Evolutionary conservation across 2,113 vertebrate genomes (phyloP).

Genomic region (Oryctolagus cuniculus): DNA sequence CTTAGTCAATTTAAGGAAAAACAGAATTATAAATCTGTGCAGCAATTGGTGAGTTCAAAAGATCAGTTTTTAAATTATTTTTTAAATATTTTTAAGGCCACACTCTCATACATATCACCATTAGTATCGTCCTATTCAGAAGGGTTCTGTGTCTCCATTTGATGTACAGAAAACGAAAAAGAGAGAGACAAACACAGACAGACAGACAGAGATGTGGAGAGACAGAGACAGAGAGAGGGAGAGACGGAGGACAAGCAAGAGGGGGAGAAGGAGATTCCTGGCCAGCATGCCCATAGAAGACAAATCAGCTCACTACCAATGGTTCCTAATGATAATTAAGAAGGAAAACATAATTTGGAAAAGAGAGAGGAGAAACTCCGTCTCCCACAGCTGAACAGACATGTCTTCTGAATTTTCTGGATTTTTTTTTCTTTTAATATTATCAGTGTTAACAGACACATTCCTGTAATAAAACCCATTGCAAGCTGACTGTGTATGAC

Average conservation of each 20-base stretch:
- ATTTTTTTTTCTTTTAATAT: not conserved
- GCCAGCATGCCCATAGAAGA: not conserved
- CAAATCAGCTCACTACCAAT: slow-evolving; percentile 12
- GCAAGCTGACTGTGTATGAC: not conserved
- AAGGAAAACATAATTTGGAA: not conserved
- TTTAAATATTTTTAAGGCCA: slow-evolving; percentile 14
- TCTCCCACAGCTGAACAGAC: not conserved
- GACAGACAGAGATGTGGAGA: rapidly evolving
- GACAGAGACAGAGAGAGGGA: not conserved
- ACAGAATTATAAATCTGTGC: not conserved
- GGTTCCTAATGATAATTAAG: slow-evolving; percentile 25
- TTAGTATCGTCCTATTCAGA: not conserved
- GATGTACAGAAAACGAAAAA: not conserved
- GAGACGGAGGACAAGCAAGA: not conserved
- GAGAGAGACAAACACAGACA: not conserved
- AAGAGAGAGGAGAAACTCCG: not conserved
- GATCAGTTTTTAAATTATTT: not conserved
- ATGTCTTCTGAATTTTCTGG: not conserved
- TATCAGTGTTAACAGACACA: not conserved
- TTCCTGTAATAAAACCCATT: not conserved
- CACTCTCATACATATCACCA: not conserved
- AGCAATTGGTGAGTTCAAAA: not conserved
- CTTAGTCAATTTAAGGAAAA: not conserved
- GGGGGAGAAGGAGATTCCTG: not conserved
- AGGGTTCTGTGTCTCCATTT: not conserved